These are phyloP conservation scores for Agrotis segetum DNA, from an alignment of 2,888 invertebrate species.

Conservation along the genomic window DNA sequence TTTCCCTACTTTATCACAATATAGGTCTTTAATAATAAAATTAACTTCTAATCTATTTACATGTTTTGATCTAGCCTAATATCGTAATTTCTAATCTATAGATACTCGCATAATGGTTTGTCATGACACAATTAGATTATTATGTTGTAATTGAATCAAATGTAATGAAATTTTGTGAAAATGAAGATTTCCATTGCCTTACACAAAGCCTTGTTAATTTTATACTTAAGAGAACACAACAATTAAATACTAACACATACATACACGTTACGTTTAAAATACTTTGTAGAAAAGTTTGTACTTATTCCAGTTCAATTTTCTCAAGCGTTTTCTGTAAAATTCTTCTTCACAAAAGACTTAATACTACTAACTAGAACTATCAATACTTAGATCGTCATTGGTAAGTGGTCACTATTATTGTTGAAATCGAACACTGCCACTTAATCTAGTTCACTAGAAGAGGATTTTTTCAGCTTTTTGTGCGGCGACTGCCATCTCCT, in stretches of 20 bases:
- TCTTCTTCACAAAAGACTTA: constrained; percentile 14
- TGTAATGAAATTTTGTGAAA: constrained; percentile 25
- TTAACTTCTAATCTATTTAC: constrained; percentile 21
- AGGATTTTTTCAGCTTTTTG: constrained; percentile 63
- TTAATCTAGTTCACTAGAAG: constrained; percentile 41
- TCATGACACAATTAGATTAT: constrained; percentile 14
- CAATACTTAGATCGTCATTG: constrained; percentile 38
- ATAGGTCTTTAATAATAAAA: constrained; percentile 7
- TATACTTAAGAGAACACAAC: constrained; percentile 8
- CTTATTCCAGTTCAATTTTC: constrained; percentile 13
- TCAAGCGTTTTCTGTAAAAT: not conserved
- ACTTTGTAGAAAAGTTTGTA: constrained; percentile 16
- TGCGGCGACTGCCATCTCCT: constrained; percentile 67
- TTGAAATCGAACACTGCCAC: constrained; percentile 24
- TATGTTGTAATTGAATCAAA: constrained; percentile 20
- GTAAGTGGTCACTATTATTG: constrained; percentile 23
- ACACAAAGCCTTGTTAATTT: not conserved
- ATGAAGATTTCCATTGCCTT: not conserved
- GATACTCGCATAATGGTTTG: constrained; percentile 9
- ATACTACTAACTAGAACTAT: constrained; percentile 22
- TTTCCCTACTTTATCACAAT: constrained; percentile 44
- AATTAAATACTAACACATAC: constrained; percentile 16
- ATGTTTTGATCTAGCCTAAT: constrained; percentile 5
- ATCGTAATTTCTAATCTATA: not conserved
- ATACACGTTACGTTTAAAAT: not conserved